Evolutionary conservation across 2,888 invertebrate species (phyloP), one percentile per base, ranked within the genome.

Genomic region (Amaurobius ferox): DNA sequence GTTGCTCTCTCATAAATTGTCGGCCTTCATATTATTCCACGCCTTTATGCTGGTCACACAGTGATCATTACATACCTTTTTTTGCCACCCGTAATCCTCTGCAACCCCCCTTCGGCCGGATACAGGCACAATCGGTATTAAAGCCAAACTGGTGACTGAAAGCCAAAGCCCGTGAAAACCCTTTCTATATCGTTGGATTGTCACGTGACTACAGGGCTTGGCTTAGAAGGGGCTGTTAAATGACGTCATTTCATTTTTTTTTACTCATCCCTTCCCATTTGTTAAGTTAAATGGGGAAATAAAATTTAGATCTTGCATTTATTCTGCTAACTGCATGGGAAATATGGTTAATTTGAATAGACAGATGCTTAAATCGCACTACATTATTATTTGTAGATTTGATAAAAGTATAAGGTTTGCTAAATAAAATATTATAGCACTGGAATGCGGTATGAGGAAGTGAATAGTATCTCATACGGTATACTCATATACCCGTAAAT

Each of bases 101-200:
- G 29, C 30, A 13, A 5, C 64, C 64, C 64, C n/a, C n/a, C n/a
- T n/a, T n/a, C 9, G 2, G 64, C 64, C 64, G 64, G 29, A 30
- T 30, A 55, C 2, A 55, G 55, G 55, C 55, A 55, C 55, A 48
- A 55, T 67, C 35, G 55, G 67, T 67, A 68, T 77, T 55, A 55
- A 32, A 30, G 61, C 30, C 64, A 30, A 72, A 71, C 64, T 72
- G 79, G 72, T 79, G 79, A 80, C 80, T 80, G 68, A 80, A 73
- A 80, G 73, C 48, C 40, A 80, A 48, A 39, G 61, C 48, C 73
- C 72, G 79, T 79, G 79, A 79, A 79, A 68, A 78, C 78, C 79
- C 73, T 73, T 77, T 48, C 55, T 55, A 79, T 48, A 73, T 79
- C 73, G 72, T 28, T 64, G 55, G 72, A 48, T 61, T 48, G 67